Percentiles rank a stretch among this genome's conserved stretches.
phyloP scores from a whole-genome alignment of 2,797 vertebrate genomes.

The Cossypha caffra region DNA sequence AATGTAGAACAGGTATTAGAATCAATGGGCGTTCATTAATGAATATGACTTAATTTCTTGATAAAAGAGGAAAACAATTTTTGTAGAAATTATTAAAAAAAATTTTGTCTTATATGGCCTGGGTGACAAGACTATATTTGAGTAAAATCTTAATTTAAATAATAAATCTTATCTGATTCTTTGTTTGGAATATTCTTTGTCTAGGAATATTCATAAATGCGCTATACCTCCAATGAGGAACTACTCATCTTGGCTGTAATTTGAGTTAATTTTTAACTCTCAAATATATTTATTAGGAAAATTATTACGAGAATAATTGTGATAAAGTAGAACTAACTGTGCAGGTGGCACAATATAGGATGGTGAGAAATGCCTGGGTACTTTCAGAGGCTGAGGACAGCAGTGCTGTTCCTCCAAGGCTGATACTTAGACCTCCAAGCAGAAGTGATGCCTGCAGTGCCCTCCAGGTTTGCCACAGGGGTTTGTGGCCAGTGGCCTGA shows the following conservation, averaged over 20 bases:
- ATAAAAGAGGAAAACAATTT: not conserved
- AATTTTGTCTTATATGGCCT: not conserved
- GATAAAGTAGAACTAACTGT: not conserved
- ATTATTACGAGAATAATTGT: not conserved
- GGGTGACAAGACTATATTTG: not conserved
- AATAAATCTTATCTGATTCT: not conserved
- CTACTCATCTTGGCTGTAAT: not conserved
- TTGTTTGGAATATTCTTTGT: not conserved
- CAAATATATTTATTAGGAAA: not conserved
- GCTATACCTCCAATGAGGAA: not conserved
- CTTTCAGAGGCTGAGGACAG: not conserved
- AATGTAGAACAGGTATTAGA: not conserved
- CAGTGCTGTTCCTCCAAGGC: not conserved
- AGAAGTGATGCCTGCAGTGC: not conserved
- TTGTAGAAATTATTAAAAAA: not conserved
- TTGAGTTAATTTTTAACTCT: not conserved
- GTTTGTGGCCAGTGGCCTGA: not conserved
- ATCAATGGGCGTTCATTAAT: not conserved
- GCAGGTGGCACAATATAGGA: not conserved
- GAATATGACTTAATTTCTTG: not conserved
- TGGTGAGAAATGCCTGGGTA: not conserved
- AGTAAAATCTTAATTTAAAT: not conserved
- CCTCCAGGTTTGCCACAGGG: not conserved
- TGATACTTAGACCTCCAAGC: not conserved
- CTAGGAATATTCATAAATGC: not conserved